phyloP scores from a whole-genome alignment of 2,113 vertebrate species.

The Pelecanus crispus region DNA sequence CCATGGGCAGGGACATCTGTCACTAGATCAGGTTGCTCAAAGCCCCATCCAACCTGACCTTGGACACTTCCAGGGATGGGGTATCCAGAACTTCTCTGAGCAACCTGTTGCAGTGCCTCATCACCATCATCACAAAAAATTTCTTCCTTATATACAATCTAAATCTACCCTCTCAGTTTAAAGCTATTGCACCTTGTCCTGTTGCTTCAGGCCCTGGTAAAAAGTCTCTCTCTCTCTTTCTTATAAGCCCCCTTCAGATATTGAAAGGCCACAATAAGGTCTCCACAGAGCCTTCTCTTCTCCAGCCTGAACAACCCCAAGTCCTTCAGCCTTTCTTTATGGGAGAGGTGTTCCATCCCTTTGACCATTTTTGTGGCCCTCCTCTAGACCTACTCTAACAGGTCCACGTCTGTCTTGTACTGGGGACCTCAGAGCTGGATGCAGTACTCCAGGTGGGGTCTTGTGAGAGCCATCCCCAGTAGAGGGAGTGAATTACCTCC shows the following conservation, averaged over 20 bases:
- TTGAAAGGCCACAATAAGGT: background rate
- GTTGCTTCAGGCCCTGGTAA: background rate
- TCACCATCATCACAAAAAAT: background rate
- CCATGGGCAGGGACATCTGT: background rate
- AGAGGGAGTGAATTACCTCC: background rate
- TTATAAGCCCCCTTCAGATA: background rate
- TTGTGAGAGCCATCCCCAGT: accelerated
- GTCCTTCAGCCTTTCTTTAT: background rate
- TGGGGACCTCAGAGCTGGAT: background rate
- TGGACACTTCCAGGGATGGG: background rate
- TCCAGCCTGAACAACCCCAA: background rate
- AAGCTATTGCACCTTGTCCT: background rate
- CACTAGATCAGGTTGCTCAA: background rate
- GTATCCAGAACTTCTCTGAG: background rate
- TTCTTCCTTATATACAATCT: background rate
- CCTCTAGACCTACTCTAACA: background rate
- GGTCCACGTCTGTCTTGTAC: no score
- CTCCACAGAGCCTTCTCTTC: background rate
- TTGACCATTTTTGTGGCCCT: accelerated
- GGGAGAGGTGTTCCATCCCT: background rate
- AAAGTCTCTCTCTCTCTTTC: background rate
- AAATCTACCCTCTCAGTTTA: background rate
- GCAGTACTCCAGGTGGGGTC: background rate
- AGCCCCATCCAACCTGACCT: background rate
- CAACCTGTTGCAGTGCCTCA: background rate